Base-by-base conservation (phyloP, 2,888 invertebrate genomes). In the Hydrotaea diabolus region DNA sequence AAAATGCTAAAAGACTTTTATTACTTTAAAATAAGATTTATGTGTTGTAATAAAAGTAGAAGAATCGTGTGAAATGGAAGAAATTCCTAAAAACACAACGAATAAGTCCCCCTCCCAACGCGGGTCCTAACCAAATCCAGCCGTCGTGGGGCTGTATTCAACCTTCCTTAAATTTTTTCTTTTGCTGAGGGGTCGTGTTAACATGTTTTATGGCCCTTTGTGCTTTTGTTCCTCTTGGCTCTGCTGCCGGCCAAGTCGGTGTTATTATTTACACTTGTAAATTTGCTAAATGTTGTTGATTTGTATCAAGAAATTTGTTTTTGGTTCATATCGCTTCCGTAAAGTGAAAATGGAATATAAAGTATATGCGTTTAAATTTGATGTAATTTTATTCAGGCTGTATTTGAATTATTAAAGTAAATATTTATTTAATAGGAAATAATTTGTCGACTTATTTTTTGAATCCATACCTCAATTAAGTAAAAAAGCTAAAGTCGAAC, bases 231-330 rank as follows among this genome's bases (percentile, higher is more conserved):
- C 53, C 0, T 17, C 11, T 55, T 55, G 55, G 19, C 19, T 17
- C 9, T 19, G 7, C 31, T 55, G 21, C 19, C 21, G 19, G n/a
- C 7, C 2, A 2, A 9, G 19, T 55, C 19, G 53, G 1, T 17
- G 53, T 19, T 21, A 11, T 13, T 55, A 11, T 53, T 53, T 55
- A 8, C 11, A 55, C 19, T 55, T 55, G 19, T 55, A 55, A 55
- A 55, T 55, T 17, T 55, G 55, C 19, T 55, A 55, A 55, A 55
- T 9, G 55, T 55, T 9, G 55, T 55, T 55, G 55, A 55, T 55
- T 55, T 55, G 3, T 55, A 55, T 55, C 55, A 55, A 55, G 55
- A 55, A 55, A 55, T 21, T 55, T 55, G 55, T 55, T 21, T 55
- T 55, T 21, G 7, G 17, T 55, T 55, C 55, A 55, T 21, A 13